Base-by-base conservation (phyloP, 2,113 vertebrate species). In the Colistium nudipinnis region DNA sequence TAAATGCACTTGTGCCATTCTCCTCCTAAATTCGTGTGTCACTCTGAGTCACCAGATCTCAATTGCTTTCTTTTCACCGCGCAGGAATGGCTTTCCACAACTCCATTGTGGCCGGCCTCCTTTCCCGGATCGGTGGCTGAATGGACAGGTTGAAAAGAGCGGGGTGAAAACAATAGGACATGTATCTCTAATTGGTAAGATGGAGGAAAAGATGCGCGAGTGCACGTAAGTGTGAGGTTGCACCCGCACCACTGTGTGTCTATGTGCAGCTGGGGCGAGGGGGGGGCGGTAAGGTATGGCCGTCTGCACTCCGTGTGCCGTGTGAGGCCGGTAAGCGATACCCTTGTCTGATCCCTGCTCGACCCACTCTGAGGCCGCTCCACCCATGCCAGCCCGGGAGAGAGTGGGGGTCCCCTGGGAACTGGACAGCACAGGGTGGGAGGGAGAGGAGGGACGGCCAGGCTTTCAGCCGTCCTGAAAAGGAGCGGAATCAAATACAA, bases 321-420 rank as follows among this genome's bases (percentile, higher is more conserved):
- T 51, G 70, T 68, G 63, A 71, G 82, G 76, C 76, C 51, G 62
- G 60, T 87, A 92, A 90, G 80, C 4, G 93, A 95, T 94, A 94
- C 74, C 92, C 93, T 94, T 95, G 93, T 93, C 92, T 94, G 88
- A 88, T 91, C 85, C 86, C 87, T 85, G 89, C 90, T 90, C 91
- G 89, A 89, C 92, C 91, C 90, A 91, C 89, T 93, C 89, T 86
- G 80, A 88, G 89, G 85, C 90, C 79, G 87, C 92, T 93, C 93
- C 94, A 94, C 93, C 94, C 92, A 92, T 83, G 83, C 78, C 89
- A 79, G 76, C 90, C 89, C 87, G 57, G 82, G 66, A 90, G 90
- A 94, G 92, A 94, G 91, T 91, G 89, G 90, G 90, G 89, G 90
- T 94, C 93, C 89, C 93, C 82, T 87, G 93, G 92, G 94, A 94